Evolutionary conservation across 37 sponge, comb jelly and placozoan genomes (phyloP).

Genomic region (Trichoplax adhaerens): DNA sequence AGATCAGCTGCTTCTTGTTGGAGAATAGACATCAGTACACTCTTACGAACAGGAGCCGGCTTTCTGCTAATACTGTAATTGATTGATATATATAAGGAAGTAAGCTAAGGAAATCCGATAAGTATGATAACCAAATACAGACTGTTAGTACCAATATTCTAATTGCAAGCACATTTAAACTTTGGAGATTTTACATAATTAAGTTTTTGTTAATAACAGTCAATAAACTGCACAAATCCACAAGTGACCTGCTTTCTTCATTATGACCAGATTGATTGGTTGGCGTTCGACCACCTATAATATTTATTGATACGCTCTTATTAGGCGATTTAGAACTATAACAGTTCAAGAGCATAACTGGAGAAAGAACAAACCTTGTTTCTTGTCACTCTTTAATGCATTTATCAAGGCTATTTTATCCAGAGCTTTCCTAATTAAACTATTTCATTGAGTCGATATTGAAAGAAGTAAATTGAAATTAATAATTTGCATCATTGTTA

Average conservation of each 20-base stretch:
- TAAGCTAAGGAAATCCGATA: too few relatives aligned
- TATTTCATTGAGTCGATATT: slow-evolving; percentile 32
- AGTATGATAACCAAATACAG: too few relatives aligned
- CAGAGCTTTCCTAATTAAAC: slow-evolving; percentile 30
- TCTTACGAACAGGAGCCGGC: slow-evolving; percentile 38
- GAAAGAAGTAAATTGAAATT: slow-evolving; percentile 7
- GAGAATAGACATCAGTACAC: slow-evolving; percentile 81
- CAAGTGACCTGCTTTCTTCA: too few relatives aligned
- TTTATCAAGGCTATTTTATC: slow-evolving; percentile 42
- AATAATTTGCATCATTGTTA: too few relatives aligned
- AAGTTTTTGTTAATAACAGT: too few relatives aligned
- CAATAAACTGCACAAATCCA: background rate
- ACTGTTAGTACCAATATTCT: too few relatives aligned
- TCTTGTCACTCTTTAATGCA: slow-evolving; percentile 15
- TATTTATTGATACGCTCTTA: slow-evolving; percentile 35
- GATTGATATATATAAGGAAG: too few relatives aligned
- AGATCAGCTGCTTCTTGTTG: slow-evolving; percentile 57
- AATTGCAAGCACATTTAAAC: too few relatives aligned
- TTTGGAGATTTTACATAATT: too few relatives aligned
- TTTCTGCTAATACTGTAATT: too few relatives aligned
- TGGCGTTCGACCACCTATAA: background rate
- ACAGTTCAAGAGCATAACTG: background rate
- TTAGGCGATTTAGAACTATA: background rate
- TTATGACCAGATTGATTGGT: too few relatives aligned
- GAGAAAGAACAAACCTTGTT: background rate